Evolutionary conservation across 2,797 vertebrate species (phyloP), one percentile per base, ranked within the genome.

Genomic region (Lindbergichthys nudifrons): DNA sequence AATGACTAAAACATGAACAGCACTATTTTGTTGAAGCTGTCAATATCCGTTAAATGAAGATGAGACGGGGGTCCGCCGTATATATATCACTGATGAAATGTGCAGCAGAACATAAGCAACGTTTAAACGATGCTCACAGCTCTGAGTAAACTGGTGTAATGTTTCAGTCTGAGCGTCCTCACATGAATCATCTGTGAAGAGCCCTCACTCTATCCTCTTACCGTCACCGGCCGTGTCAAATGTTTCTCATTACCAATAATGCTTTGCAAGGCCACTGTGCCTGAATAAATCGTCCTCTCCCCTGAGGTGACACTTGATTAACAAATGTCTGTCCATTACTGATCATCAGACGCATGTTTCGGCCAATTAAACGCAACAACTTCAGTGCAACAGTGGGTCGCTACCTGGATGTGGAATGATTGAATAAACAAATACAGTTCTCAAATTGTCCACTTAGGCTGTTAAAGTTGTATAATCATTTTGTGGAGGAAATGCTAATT

Each of bases 181-280:
- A 14, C 72, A 82, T 71, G 66, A 79, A 79, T 87, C 75, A 82
- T 50, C 64, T 47, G 56, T 47, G 57, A 75, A 51, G 74, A 48
- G 65, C 61, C 13, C 47, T 73, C 63, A 9, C 66, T 65, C 69
- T 8, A n/a, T 74, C 73, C 43, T 14, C 46, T 68, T 2, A 30
- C 70, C 39, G 77, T 57, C 82, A 73, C 63, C 2, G 45, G 36
- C 42, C 54, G 48, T 42, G 75, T 82, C 79, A 70, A 54, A 67
- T 19, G 41, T 14, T 61, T 69, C 75, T 53, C 48, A 65, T 79
- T 74, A 14, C 61, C 70, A 60, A 73, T 65, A 68, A 72, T 32
- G 59, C 65, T 39, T 59, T 23, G 75, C 52, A 46, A 54, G 81
- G 78, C 16, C 53, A 73, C 23, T 5, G 46, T 10, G 58, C 70